phyloP scores from a whole-genome alignment of 2,888 invertebrate genomes.

The Cynaeus angustus region DNA sequence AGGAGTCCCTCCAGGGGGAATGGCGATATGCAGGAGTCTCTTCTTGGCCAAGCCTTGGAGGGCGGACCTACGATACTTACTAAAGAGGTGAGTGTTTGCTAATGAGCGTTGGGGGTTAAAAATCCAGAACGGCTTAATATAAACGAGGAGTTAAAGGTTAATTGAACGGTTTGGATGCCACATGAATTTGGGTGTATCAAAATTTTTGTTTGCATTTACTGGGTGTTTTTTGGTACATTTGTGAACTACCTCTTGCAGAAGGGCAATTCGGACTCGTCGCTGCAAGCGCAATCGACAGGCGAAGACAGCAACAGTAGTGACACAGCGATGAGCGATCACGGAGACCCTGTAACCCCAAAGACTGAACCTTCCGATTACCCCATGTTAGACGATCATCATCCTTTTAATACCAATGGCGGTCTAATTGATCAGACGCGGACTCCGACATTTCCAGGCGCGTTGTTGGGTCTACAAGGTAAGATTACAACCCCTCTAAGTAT shows the following conservation, averaged over 20 bases:
- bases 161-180: too few species aligned
- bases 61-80: conserved; percentile 81
- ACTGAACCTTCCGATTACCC: conserved; percentile 84
- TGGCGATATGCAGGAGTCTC: conserved; percentile 81
- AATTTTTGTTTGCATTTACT: too few species aligned
- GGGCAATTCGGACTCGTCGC: conserved; percentile 76
- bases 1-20: conserved; percentile 78
- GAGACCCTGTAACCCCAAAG: conserved; percentile 80
- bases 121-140: conserved; percentile 7
- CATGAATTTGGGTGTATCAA: too few species aligned
- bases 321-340: conserved; percentile 83
- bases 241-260: conserved; percentile 60
- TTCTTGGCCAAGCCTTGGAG: conserved; percentile 86
- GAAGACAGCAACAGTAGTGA: conserved; percentile 91
- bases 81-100: conserved; percentile 66
- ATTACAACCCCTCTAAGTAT: conserved; percentile 36
- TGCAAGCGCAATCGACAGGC: conserved; percentile 82
- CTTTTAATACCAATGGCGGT: conserved; percentile 75
- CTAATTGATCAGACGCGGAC: conserved; percentile 80
- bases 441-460: conserved; percentile 85
- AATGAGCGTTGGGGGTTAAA: conserved; percentile 21
- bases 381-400: conserved; percentile 78
- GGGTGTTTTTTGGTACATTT: too few species aligned
- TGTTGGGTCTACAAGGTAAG: conserved; percentile 87
- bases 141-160: background rate